phyloP scores from a whole-genome alignment of 2,888 invertebrate genomes.

The Spisula solida region DNA sequence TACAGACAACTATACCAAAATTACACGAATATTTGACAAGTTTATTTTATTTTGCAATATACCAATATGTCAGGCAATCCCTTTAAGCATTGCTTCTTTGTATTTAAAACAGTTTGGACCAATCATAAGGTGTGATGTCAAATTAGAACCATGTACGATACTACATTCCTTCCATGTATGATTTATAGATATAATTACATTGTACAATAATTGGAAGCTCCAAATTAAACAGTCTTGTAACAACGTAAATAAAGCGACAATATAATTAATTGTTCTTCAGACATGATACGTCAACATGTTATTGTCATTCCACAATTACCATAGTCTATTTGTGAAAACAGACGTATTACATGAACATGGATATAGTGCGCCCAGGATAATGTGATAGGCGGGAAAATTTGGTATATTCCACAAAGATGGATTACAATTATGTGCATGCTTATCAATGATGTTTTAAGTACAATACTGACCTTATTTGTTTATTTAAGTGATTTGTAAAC shows the following conservation, averaged over 20 bases:
- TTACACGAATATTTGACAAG: no score
- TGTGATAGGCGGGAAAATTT: no score
- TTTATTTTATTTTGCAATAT: no score
- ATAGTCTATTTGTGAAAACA: background rate
- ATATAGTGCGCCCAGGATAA: no score
- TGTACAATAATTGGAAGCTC: background rate
- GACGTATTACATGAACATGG: background rate
- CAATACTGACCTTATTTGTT: no score
- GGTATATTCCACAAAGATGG: no score
- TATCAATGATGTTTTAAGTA: no score
- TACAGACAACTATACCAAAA: no score
- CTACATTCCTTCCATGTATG: background rate
- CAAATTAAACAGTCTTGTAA: background rate
- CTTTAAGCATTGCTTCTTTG: no score
- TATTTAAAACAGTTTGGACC: background rate
- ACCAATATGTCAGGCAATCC: no score
- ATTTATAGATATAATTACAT: conserved; percentile 5
- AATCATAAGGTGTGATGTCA: background rate
- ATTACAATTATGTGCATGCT: no score
- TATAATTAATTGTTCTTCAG: background rate
- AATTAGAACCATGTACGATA: background rate
- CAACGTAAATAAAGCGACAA: conserved; percentile 8
- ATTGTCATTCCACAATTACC: background rate
- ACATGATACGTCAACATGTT: background rate
- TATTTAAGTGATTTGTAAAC: no score